Percentiles rank a stretch among this genome's conserved stretches.
phyloP scores from a whole-genome alignment of 2,113 vertebrate genomes.

The Catagonus wagneri region DNA sequence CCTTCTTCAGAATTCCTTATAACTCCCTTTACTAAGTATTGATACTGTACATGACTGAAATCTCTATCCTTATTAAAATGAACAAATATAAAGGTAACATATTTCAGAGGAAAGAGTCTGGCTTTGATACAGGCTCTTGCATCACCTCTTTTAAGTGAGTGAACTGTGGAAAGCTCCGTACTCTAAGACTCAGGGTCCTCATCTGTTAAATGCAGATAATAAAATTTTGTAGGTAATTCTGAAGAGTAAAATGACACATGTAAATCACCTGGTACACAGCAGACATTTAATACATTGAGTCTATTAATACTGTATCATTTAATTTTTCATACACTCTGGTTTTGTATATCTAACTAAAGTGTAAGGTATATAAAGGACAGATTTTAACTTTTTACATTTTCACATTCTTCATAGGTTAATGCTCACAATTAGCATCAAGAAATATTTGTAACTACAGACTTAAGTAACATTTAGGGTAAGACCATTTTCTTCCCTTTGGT shows the following conservation, averaged over 20 bases:
- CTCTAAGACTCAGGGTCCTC: not conserved
- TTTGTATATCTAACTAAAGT: not conserved
- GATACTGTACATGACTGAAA: not conserved
- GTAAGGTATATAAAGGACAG: not conserved
- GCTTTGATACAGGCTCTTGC: not conserved
- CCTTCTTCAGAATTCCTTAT: not conserved
- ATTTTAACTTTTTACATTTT: not conserved
- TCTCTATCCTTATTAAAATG: not conserved
- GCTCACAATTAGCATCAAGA: not conserved
- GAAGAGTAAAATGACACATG: constrained; percentile 22
- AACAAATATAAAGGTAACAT: not conserved
- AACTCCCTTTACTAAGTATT: not conserved
- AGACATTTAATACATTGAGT: not conserved
- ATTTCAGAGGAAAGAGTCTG: constrained; percentile 38
- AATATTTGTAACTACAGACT: constrained; percentile 45
- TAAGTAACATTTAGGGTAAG: constrained; percentile 12
- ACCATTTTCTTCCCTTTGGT: not conserved
- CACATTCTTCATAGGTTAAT: constrained; percentile 49
- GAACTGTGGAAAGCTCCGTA: not conserved
- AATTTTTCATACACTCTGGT: not conserved
- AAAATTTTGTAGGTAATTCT: not conserved
- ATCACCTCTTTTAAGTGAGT: not conserved
- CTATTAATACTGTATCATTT: constrained; percentile 31
- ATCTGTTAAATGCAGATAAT: constrained; percentile 41
- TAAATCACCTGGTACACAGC: not conserved